Percentiles rank a stretch among this genome's conserved stretches.
These are phyloP conservation scores for Netelia inedita DNA, from an alignment of 2,888 invertebrate genomes.

Conservation along the genomic window DNA sequence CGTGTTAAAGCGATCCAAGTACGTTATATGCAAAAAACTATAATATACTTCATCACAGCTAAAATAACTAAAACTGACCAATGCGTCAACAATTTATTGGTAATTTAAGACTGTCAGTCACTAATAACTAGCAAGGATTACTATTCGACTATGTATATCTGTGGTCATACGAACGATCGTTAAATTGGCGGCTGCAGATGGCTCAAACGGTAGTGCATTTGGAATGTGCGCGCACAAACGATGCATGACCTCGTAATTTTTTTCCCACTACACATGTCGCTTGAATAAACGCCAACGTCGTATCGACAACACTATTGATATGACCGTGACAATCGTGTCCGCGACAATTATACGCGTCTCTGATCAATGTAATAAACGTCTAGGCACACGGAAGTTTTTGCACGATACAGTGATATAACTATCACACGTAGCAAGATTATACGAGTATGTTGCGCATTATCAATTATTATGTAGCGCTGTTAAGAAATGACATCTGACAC, in stretches of 20 bases:
- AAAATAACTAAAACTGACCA: neutral
- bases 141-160: neutral
- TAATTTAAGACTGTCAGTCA: slow-evolving; percentile 38
- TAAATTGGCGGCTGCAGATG: slow-evolving; percentile 24
- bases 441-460: neutral
- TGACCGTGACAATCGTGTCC: slow-evolving; percentile 71
- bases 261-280: neutral
- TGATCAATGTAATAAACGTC: slow-evolving; percentile 53
- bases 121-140: slow-evolving; percentile 38
- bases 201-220: slow-evolving; percentile 39
- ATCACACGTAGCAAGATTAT: neutral
- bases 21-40: no score
- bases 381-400: slow-evolving; percentile 16
- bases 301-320: slow-evolving; percentile 66
- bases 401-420: neutral
- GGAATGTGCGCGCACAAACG: slow-evolving; percentile 38
- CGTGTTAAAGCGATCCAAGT: no score
- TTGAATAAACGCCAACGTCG: slow-evolving; percentile 2
- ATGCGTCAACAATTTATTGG: neutral
- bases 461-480: neutral
- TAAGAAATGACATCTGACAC: slow-evolving; percentile 4
- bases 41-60: no score
- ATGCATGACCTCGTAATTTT: slow-evolving; percentile 41
- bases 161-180: slow-evolving; percentile 46
- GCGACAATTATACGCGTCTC: slow-evolving; percentile 61